Base-by-base conservation (phyloP, 2,113 vertebrate genomes). In the Thymallus thymallus region DNA sequence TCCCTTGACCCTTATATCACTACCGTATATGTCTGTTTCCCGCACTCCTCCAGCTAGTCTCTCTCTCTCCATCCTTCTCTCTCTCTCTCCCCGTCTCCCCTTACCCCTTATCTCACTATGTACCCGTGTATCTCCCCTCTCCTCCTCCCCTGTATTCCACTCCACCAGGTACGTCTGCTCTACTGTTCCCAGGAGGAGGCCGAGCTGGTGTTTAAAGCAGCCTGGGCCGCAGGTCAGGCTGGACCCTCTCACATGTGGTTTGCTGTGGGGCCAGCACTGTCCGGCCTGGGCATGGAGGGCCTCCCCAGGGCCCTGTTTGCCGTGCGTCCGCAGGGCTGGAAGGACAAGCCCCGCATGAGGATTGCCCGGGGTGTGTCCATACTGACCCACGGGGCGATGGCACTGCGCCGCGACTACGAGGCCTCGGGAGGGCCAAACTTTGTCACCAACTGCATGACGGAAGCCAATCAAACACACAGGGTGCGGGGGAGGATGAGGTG, bases 171-270 rank as follows among this genome's bases (percentile, higher is more conserved):
- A 71, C 95, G 96, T 7, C 90, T 98, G 81, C 95, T 98, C 85
- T 98, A 97, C 89, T 98, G 96, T 76, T 96, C 97, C 29, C 94
- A 95, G 5, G 96, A 98, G 68, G 96, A 98, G 80, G 95, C 96
- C 0, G 95, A 96, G 79, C 85, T 93, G 29, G 92, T 98, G 23
- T 97, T 98, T 88, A 85, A 88, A 4, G 96, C 96, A 0, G 97
- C 97, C 0, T 94, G 92, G 66, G 94, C 94, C 0, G 95, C 95
- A 0, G 96, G 96, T 32, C 91, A 97, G 77, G 90, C 96, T 0
- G 95, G 96, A 0, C 92, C 95, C 1, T 97, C 96, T 3, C 96
- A 98, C 82, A 91, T 98, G 81, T 98, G 96, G 96, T 97, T 98
- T 60, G 92, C 95, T 26, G 95, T 97, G 68, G 96, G 96, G 2